Evolutionary conservation across 2,888 invertebrate genomes (phyloP).

Genomic region (Pristionchus japonicus): DNA sequence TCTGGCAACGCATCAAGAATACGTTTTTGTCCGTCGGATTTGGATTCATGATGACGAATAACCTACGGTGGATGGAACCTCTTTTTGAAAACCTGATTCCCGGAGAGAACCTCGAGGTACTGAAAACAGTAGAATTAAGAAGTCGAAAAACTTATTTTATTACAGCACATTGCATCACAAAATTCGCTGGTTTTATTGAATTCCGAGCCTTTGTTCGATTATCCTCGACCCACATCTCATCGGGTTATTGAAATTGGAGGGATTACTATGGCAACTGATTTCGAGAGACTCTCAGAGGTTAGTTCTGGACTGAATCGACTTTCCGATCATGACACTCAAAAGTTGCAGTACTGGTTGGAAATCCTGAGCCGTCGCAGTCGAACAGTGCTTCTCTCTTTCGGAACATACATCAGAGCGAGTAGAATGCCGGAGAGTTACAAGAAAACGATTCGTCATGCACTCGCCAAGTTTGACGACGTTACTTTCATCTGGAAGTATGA

Average conservation of each 20-base stretch:
- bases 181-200: not conserved
- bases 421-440: not conserved
- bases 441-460: not conserved
- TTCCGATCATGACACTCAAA: not conserved
- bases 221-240: not conserved
- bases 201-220: not conserved
- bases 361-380: not conserved
- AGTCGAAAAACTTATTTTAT: no score
- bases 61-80: not conserved
- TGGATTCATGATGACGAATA: not conserved
- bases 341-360: not conserved
- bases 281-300: not conserved
- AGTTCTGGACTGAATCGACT: not conserved
- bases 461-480: not conserved
- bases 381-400: not conserved
- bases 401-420: not conserved
- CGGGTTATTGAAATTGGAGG: not conserved
- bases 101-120: not conserved
- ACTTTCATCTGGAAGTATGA: conserved; percentile 27
- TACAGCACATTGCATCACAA: not conserved
- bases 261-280: not conserved
- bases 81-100: not conserved
- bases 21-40: not conserved
- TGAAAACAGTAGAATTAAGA: no score
- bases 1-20: not conserved